A percentile compares a stretch with the other conserved stretches of the same genome.
These are phyloP conservation scores for Mungos mungo DNA, from an alignment of 2,113 vertebrate genomes.

Conservation along the genomic window DNA sequence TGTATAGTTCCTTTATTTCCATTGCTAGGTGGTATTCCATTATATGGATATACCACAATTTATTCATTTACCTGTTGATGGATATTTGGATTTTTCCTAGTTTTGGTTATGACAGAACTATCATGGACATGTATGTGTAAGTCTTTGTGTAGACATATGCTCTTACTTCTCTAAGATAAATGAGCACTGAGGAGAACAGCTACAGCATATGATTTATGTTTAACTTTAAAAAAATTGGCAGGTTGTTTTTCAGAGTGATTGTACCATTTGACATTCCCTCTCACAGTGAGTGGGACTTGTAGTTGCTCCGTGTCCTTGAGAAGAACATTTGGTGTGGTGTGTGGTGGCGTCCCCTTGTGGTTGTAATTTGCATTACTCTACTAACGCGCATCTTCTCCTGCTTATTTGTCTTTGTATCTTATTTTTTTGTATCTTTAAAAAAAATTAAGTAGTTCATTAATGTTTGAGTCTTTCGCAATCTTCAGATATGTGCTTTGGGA, in stretches of 20 bases:
- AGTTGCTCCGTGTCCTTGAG: background rate
- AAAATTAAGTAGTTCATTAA: background rate
- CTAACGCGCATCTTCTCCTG: background rate
- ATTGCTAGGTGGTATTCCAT: background rate
- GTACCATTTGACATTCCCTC: background rate
- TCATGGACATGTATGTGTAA: background rate
- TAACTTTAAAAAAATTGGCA: background rate
- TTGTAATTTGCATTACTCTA: background rate
- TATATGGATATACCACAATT: background rate
- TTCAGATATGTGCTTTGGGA: background rate
- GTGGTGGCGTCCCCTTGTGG: background rate
- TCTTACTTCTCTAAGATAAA: background rate
- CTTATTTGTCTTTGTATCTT: background rate
- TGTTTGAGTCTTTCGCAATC: background rate
- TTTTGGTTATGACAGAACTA: background rate
- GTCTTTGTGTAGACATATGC: background rate
- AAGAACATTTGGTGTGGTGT: background rate
- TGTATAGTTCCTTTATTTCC: background rate
- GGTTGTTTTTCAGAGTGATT: background rate
- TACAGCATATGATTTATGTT: background rate
- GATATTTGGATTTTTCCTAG: background rate
- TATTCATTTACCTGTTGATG: background rate
- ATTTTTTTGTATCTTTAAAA: constrained; percentile 14
- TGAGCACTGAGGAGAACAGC: background rate
- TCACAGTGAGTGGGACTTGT: background rate